phyloP scores from a whole-genome alignment of 35 echinoderm and acorn worm genomes.

The Holothuria glaberrima region DNA sequence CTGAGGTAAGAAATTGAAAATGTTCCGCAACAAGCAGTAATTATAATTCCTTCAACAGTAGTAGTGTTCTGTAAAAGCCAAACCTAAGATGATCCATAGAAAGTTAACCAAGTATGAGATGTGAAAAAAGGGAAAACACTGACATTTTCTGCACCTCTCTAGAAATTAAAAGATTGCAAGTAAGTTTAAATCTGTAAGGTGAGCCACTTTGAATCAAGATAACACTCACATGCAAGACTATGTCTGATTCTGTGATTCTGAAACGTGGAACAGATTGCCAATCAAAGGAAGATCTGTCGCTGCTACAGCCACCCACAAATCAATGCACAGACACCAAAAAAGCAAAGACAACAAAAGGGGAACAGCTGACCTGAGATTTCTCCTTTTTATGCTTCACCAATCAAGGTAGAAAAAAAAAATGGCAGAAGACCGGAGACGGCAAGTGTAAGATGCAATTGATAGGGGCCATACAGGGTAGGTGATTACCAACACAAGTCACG shows the following conservation, averaged over 20 bases:
- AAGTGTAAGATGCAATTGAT: slow-evolving; percentile 40
- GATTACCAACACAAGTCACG: slow-evolving; percentile 37
- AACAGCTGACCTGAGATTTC: not conserved
- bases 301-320: not conserved
- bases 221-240: not conserved
- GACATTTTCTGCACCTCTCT: too few species aligned
- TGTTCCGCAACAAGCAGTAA: too few species aligned
- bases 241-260: not conserved
- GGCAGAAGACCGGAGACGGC: not conserved
- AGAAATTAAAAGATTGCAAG: too few species aligned
- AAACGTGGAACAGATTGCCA: not conserved
- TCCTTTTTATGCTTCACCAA: not conserved
- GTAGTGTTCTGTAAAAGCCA: too few species aligned
- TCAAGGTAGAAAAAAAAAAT: not conserved
- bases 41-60: too few species aligned
- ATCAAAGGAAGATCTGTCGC: slow-evolving; percentile 8
- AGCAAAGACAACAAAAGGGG: not conserved
- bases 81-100: too few species aligned
- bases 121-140: too few species aligned
- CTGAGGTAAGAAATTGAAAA: too few species aligned
- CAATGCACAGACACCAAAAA: not conserved
- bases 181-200: too few species aligned
- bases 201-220: too few species aligned
- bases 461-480: slow-evolving; percentile 32
- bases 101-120: too few species aligned